Evolutionary conservation across 2,113 vertebrate genomes (phyloP).

Genomic region (Panthera tigris): DNA sequence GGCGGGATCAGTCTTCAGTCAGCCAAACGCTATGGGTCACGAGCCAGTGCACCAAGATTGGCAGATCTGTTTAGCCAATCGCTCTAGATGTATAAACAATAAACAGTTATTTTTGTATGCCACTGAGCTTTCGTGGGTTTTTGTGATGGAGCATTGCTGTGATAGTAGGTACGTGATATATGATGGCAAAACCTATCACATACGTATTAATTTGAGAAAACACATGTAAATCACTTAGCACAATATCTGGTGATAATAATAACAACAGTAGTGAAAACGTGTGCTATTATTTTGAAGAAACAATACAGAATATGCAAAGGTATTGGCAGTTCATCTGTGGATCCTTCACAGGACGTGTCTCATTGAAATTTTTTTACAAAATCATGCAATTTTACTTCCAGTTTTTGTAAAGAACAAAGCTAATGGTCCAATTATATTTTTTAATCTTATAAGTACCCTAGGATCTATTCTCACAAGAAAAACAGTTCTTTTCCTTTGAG

Average conservation of each 20-base stretch:
- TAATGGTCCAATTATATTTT: background rate
- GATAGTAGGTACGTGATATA: background rate
- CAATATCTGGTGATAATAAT: background rate
- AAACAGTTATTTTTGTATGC: background rate
- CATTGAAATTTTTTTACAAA: background rate
- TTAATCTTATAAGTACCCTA: background rate
- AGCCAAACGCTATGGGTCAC: background rate
- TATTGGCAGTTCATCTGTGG: background rate
- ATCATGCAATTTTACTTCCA: background rate
- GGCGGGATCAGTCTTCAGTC: background rate
- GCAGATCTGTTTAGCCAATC: background rate
- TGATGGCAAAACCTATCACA: background rate
- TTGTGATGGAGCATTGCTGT: background rate
- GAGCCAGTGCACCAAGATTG: background rate
- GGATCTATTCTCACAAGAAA: background rate
- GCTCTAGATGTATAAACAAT: background rate
- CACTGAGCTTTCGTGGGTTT: background rate
- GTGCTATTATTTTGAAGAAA: background rate
- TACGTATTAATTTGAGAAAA: background rate
- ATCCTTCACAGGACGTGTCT: background rate
- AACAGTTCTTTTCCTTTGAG: background rate
- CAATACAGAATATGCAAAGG: background rate
- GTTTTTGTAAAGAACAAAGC: conserved; percentile 21
- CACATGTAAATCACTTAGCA: background rate
- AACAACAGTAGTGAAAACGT: background rate